Percentiles rank a stretch among this genome's conserved stretches.
Evolutionary conservation across 1,140 invertebrate species (phyloP).

Genomic region (Drosophila pruinosa): DNA sequence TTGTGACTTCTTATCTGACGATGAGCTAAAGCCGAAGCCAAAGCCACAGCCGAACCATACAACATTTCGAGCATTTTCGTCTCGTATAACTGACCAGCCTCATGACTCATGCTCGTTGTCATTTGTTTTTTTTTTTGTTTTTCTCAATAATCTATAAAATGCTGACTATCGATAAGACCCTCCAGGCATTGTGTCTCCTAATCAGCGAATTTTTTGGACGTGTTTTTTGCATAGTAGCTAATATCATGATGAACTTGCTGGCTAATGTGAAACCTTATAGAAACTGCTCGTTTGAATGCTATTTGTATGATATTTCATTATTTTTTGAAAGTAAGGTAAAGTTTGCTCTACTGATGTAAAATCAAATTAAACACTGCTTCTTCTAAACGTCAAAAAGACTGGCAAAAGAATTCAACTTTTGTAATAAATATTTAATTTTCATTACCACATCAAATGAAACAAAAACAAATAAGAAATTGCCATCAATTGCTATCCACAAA

Average conservation of each 20-base stretch:
- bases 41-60: background rate
- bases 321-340: no score
- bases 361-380: no score
- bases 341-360: no score
- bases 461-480: background rate
- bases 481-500: background rate
- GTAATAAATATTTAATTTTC: background rate
- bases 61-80: background rate
- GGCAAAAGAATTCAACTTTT: no score
- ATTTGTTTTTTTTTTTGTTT: background rate
- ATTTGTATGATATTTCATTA: no score
- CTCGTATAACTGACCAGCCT: slow-evolving; percentile 53
- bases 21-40: slow-evolving; percentile 27
- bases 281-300: background rate
- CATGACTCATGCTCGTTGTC: slow-evolving; percentile 54
- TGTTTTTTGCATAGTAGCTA: background rate
- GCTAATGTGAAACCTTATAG: background rate
- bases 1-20: slow-evolving; percentile 24
- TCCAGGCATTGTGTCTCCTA: background rate
- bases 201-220: background rate
- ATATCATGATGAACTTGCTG: background rate
- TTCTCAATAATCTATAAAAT: slow-evolving; percentile 9
- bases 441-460: background rate
- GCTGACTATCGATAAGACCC: background rate
- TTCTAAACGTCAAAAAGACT: no score